Evolutionary conservation across 2,888 invertebrate species (phyloP), one percentile per base, ranked within the genome.

Genomic region (Ganaspis brasiliensis): DNA sequence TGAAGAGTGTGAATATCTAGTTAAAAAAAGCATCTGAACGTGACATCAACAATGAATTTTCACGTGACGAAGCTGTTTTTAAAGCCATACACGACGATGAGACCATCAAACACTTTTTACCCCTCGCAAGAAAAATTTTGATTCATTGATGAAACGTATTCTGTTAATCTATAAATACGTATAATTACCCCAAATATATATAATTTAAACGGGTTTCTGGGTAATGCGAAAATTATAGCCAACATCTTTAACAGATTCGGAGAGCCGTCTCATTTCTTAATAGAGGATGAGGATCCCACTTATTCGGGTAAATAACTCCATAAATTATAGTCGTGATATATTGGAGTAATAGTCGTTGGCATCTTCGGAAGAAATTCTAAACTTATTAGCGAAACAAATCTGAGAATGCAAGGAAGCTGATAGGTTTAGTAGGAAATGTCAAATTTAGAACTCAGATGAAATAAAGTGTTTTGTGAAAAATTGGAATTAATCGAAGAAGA

Each of bases 221-320:
- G 63, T 45, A 63, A n/a, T 63, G 14, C 14, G 63, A 40, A 63
- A 40, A 63, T 63, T 63, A 63, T 14, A 37, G 63, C 63, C 40
- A 40, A 24, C 63, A 21, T 24, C 63, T 63, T 63, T n/a, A 37
- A 61, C 19, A 40, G 40, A 63, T 63, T 63, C 63, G 40, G 40
- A 21, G 63, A 63, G 63, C 63, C 40, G 63, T 45, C 63, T 40
- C 40, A 24, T 63, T 40, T 45, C 63, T 63, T 45, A 63, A 63
- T 40, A 45, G 63, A 63, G 40, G 40, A 45, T 21, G n/a, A 63
- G 37, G 40, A 45, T 21, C 63, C 40, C 63, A 63, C 63, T 14
- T 63, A 63, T 45, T 40, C 40, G 40, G 63, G 24, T 63, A 63
- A 63, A 45, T 63, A 24, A 63, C 14, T 14, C 63, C 8, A 10